Evolutionary conservation across 2,797 vertebrate species (phyloP).

Genomic region (Tympanoctomys barrerae): DNA sequence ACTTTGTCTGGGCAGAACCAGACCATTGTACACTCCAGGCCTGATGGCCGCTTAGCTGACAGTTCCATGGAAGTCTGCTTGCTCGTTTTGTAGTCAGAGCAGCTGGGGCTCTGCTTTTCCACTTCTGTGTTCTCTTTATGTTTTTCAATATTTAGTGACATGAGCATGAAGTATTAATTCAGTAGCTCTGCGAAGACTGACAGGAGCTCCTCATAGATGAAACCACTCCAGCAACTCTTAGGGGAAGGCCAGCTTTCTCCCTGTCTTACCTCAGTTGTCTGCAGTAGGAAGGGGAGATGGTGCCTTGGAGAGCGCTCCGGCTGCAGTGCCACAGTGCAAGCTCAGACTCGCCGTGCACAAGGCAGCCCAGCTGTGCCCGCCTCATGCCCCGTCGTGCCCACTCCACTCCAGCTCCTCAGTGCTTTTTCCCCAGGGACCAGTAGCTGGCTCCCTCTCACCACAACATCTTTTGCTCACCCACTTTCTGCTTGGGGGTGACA

Average conservation of each 20-base stretch:
- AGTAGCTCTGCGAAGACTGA: background rate
- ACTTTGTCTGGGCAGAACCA: background rate
- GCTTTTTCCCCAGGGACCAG: background rate
- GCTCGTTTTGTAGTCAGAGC: background rate
- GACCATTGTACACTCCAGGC: too few relatives aligned
- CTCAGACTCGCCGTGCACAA: rapidly evolving
- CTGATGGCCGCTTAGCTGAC: background rate
- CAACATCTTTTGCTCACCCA: rapidly evolving
- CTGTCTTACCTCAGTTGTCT: background rate
- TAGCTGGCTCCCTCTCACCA: background rate
- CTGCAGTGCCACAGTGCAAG: background rate
- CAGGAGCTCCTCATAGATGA: background rate
- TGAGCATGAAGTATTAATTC: background rate
- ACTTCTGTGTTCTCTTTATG: background rate
- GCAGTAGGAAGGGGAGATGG: background rate
- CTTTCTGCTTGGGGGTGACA: background rate
- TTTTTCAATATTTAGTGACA: background rate
- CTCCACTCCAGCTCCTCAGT: too few relatives aligned
- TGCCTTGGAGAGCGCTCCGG: background rate
- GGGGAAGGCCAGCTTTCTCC: background rate
- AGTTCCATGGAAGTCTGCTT: too few relatives aligned
- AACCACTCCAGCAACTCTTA: background rate
- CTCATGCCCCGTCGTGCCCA: rapidly evolving
- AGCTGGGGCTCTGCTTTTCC: rapidly evolving
- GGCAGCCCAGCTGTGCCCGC: rapidly evolving